A percentile compares a stretch with the other conserved stretches of the same genome.
Conservation (phyloP, 2,797 vertebrate genomes). For the Falco peregrinus region DNA sequence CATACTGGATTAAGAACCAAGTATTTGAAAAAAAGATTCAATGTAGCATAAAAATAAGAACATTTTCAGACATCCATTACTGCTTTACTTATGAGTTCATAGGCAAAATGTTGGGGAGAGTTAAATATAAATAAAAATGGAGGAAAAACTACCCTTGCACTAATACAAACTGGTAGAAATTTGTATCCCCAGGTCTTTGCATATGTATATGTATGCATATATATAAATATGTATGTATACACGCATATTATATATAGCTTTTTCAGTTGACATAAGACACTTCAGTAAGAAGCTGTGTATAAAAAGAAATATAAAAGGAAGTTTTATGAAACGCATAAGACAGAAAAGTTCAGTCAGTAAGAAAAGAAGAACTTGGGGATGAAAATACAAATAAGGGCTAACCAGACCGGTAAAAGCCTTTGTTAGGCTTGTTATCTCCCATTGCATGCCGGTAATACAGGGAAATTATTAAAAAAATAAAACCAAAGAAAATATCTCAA, state of each 20-base stretch:
- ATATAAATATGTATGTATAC: conserved; percentile 39
- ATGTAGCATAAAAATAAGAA: neutral
- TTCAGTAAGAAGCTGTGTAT: neutral
- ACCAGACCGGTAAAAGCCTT: neutral
- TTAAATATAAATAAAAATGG: neutral
- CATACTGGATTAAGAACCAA: neutral
- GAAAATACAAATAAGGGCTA: neutral
- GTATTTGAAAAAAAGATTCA: neutral
- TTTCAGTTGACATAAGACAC: neutral
- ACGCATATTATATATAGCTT: conserved; percentile 43
- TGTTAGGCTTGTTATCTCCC: neutral
- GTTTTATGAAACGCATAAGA: neutral
- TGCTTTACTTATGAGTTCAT: neutral
- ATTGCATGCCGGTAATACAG: neutral
- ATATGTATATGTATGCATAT: neutral
- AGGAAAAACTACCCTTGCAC: neutral
- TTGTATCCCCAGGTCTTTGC: neutral
- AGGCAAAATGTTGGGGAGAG: neutral
- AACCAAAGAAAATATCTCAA: neutral
- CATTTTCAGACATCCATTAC: neutral
- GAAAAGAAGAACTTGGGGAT: neutral
- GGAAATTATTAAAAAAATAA: neutral
- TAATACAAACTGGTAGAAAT: neutral
- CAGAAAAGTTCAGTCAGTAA: neutral
- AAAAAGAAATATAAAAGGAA: neutral